Evolutionary conservation across 2,888 invertebrate species (phyloP).

Genomic region (Xestia ashworthii): DNA sequence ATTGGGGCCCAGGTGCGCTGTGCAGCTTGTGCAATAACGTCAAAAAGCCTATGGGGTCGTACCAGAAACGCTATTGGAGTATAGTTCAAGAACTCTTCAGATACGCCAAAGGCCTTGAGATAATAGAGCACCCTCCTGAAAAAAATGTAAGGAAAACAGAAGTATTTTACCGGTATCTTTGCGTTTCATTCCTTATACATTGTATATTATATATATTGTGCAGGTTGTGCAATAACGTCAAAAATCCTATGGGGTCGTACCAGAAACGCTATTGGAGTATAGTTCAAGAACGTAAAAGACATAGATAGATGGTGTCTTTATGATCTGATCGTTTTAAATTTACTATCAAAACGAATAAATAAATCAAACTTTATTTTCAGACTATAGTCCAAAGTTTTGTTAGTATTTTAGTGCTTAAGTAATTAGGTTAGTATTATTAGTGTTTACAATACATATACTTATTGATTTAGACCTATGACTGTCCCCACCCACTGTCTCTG

Average conservation of each 20-base stretch:
- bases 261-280: neutral
- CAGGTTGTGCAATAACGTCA: neutral
- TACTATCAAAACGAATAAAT: neutral
- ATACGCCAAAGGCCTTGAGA: neutral
- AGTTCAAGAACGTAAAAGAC: too few relatives aligned
- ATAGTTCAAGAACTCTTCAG: neutral
- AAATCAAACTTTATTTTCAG: too few relatives aligned
- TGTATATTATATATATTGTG: too few relatives aligned
- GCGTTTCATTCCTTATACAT: conserved; percentile 10
- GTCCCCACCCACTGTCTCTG: too few relatives aligned
- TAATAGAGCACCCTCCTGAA: neutral
- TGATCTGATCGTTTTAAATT: neutral
- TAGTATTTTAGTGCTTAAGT: too few relatives aligned
- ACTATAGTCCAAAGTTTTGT: too few relatives aligned
- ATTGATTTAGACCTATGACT: too few relatives aligned
- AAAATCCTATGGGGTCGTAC: neutral
- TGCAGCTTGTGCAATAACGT: neutral
- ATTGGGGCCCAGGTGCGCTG: neutral
- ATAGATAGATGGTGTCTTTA: neutral
- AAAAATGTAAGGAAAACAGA: conserved; percentile 21
- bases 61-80: neutral
- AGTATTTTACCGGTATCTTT: neutral
- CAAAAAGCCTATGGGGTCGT: neutral
- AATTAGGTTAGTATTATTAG: too few relatives aligned
- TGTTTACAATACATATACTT: too few relatives aligned